Conservation (phyloP, 2,113 vertebrate species). For the Esox niger region DNA sequence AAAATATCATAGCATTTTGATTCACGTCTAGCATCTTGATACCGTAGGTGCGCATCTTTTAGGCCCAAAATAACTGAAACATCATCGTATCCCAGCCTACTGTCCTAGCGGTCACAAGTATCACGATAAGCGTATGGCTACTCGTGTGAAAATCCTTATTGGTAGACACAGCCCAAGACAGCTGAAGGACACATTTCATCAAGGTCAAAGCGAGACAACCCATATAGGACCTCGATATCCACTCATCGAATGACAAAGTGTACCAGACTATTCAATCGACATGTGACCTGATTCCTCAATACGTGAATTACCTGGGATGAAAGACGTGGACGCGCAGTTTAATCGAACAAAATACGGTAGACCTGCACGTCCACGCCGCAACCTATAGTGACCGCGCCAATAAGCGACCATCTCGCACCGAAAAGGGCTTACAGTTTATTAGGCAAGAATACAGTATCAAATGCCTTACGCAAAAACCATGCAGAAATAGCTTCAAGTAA, state of each 20-base stretch:
- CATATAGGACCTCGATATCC: background rate
- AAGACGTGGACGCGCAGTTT: background rate
- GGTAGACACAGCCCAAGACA: background rate
- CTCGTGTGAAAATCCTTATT: background rate
- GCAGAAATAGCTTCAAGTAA: no score
- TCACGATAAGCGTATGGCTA: no score
- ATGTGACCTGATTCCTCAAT: background rate
- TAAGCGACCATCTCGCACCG: no score
- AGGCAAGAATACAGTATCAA: background rate
- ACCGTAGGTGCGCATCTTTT: no score
- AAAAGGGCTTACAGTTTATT: background rate
- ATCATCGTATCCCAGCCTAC: no score
- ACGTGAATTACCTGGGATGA: background rate
- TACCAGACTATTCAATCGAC: background rate
- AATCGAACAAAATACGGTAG: background rate
- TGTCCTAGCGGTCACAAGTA: no score
- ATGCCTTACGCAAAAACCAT: no score
- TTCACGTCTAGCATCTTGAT: no score
- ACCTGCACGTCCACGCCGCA: background rate
- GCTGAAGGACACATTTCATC: background rate
- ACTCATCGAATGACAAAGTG: background rate
- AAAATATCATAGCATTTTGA: no score
- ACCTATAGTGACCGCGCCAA: background rate
- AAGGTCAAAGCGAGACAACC: background rate
- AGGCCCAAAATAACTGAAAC: no score